Percentiles rank a stretch among this genome's conserved stretches.
phyloP scores from a whole-genome alignment of 2,113 vertebrate genomes.

The Brevimyrus niger region DNA sequence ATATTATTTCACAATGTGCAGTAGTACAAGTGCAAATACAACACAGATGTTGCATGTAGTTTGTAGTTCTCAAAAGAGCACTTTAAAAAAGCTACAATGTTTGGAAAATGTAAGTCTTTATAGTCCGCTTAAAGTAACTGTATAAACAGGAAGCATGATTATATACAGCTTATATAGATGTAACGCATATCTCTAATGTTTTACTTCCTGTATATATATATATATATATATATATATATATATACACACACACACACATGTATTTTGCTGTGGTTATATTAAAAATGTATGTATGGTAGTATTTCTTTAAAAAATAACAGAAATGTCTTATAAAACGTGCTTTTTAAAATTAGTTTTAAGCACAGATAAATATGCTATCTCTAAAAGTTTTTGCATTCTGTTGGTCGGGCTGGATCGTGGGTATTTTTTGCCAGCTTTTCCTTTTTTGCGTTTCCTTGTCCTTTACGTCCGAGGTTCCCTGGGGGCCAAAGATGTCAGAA shows the following conservation, averaged over 20 bases:
- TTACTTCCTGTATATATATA: not conserved
- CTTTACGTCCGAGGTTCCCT: not conserved
- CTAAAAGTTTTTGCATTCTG: not conserved
- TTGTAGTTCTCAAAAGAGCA: not conserved
- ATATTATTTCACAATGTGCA: not conserved
- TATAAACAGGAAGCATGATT: not conserved
- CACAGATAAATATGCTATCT: not conserved
- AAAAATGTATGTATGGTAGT: not conserved
- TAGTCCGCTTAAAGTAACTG: not conserved
- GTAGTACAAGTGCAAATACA: not conserved
- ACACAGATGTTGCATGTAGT: not conserved
- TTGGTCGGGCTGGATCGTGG: not conserved
- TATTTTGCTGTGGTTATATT: not conserved
- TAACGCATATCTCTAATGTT: not conserved
- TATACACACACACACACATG: too few species aligned
- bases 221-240: too few species aligned
- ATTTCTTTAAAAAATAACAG: not conserved
- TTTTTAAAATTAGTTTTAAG: not conserved
- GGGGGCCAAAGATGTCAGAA: not conserved
- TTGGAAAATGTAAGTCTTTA: not conserved
- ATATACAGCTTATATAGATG: not conserved
- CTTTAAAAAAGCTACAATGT: not conserved
- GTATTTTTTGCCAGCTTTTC: not conserved
- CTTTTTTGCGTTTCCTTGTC: not conserved
- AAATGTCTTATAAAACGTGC: not conserved